A percentile compares a stretch with the other conserved stretches of the same genome.
phyloP scores from a whole-genome alignment of 37 sponge, comb jelly and placozoan species.

The Aplysina aerophoba region DNA sequence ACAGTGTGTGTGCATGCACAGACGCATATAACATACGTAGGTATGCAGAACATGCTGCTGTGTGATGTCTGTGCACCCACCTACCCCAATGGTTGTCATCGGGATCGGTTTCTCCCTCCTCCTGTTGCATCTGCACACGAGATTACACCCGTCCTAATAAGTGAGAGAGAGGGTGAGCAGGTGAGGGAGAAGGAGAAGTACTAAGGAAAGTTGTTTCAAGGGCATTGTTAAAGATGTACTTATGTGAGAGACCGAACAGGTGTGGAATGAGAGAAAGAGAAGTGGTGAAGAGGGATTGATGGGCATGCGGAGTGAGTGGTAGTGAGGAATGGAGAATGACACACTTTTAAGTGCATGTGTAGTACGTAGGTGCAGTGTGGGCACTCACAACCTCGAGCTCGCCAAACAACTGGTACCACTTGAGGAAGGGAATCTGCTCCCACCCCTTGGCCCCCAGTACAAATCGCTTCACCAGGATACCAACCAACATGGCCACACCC shows the following conservation, averaged over 20 bases:
- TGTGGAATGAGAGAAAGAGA: too few species aligned
- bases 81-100: constrained; percentile 31
- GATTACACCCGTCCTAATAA: constrained; percentile 83
- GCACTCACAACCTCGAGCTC: constrained; percentile 77
- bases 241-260: too few species aligned
- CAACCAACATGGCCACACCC: constrained; percentile 54
- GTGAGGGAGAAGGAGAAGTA: too few species aligned
- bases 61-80: background rate
- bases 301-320: too few species aligned
- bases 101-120: constrained; percentile 19
- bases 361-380: too few species aligned
- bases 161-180: too few species aligned
- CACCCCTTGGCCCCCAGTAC: constrained; percentile 79
- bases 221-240: too few species aligned
- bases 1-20: too few species aligned
- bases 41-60: background rate
- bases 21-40: constrained; percentile 17
- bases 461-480: constrained; percentile 65
- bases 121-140: constrained; percentile 62
- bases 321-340: too few species aligned
- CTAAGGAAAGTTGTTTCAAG: too few species aligned
- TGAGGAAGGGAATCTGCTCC: constrained; percentile 76
- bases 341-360: too few species aligned
- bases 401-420: constrained; percentile 66
- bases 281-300: background rate